A percentile compares a stretch with the other conserved stretches of the same genome.
Conservation (phyloP, 2,888 invertebrate genomes). For the Euplagia quadripunctaria region DNA sequence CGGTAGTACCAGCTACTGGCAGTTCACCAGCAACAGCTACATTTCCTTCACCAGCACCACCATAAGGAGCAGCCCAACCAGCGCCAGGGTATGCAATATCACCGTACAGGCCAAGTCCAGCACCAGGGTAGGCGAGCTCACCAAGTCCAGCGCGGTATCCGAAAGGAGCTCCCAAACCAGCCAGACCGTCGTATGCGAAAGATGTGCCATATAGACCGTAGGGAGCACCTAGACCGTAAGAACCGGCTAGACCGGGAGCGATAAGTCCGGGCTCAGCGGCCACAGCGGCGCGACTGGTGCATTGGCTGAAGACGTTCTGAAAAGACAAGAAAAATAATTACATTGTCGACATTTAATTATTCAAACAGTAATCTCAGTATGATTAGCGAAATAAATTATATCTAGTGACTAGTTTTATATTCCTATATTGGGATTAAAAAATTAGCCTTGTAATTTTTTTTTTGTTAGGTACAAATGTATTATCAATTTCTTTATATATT, state of each 20-base stretch:
- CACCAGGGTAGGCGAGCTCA: too few species aligned
- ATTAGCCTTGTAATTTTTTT: too few species aligned
- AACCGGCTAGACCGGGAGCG: not conserved
- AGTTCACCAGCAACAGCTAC: constrained; percentile 36
- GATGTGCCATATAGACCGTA: not conserved
- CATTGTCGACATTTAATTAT: too few species aligned
- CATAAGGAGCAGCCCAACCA: constrained; percentile 11
- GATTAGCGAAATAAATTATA: too few species aligned
- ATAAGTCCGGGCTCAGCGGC: constrained; percentile 23
- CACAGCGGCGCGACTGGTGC: constrained; percentile 33
- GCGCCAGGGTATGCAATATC: too few species aligned
- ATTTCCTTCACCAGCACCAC: constrained; percentile 39
- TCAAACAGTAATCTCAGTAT: too few species aligned
- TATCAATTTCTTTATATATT: too few species aligned
- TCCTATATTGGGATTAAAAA: too few species aligned
- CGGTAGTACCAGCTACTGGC: constrained; percentile 33
- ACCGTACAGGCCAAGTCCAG: too few species aligned
- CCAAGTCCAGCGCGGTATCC: too few species aligned
- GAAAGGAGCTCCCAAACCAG: not conserved
- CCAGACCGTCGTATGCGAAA: not conserved
- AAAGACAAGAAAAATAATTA: not conserved
- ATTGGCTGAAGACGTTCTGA: constrained; percentile 43
- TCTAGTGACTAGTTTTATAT: too few species aligned
- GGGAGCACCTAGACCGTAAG: constrained; percentile 14
- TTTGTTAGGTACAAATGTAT: too few species aligned